Evolutionary conservation across 2,113 vertebrate species (phyloP), one percentile per base, ranked within the genome.

Genomic region (Trogon melanurus): DNA sequence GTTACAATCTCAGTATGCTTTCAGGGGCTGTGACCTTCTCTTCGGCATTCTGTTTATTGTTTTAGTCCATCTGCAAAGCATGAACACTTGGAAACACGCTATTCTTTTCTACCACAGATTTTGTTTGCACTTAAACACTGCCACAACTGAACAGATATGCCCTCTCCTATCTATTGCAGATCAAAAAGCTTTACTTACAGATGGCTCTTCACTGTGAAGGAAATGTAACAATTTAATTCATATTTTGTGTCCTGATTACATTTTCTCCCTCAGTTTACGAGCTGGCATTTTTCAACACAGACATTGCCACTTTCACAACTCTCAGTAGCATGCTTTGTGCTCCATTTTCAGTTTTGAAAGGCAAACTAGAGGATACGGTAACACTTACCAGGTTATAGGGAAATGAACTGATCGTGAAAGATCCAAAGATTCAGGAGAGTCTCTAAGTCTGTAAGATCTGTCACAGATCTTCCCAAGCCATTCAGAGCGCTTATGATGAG

Each of bases 61-160:
- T 93, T 94, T 62, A 94, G 91, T 9, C 17, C 32, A 60, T 94
- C 56, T 81, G 48, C 50, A 72, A 84, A 67, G 89, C 81, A 92
- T 67, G 71, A 86, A 70, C 89, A 82, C 56, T 64, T 58, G 50
- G 36, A 91, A 84, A 9, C 11, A 4, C 11, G 25, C 48, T 76
- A 16, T 54, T 62, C 70, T 47, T 61, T 80, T 54, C 48, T 47
- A 56, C 57, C 47, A 76, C 47, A 27, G 60, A 51, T 72, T 75
- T 67, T 90, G 41, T 54, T 88, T 79, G 76, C 79, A 29, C 19
- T 89, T 69, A 62, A 79, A 45, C 62, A 47, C 48, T 58, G 27
- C 17, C 44, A 54, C 67, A 78, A 64, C 17, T 60, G 30, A 87
- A 66, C n/a, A 66, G 75, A 62, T 54, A 83, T 25, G 22, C 27